These are phyloP conservation scores for Papilio dardanus DNA, from an alignment of 1,140 invertebrate species.

Conservation along the genomic window DNA sequence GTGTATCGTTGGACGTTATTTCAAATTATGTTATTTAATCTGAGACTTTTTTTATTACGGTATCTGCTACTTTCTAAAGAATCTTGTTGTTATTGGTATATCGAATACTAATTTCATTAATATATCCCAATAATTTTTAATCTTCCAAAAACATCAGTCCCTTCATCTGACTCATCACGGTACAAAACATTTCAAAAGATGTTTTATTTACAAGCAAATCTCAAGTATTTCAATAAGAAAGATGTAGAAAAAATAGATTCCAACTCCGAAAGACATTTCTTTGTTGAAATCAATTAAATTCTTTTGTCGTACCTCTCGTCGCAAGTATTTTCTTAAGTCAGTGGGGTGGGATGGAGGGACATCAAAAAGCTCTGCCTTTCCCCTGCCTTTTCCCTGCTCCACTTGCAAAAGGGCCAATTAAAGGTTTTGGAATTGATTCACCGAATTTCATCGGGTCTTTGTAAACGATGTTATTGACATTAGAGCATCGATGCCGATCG, in stretches of 20 bases:
- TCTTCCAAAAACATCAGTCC: neutral
- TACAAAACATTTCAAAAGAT: slow-evolving; percentile 25
- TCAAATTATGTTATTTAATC: neutral
- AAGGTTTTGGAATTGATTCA: slow-evolving; percentile 76
- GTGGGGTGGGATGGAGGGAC: slow-evolving; percentile 48
- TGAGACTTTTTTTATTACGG: neutral
- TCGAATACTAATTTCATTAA: too few relatives aligned
- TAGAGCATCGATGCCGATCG: slow-evolving; percentile 54
- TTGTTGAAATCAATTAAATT: slow-evolving; percentile 73
- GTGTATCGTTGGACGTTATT: too few relatives aligned
- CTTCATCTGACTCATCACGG: neutral
- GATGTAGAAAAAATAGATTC: slow-evolving; percentile 53
- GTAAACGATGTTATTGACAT: slow-evolving; percentile 68
- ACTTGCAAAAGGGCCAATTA: slow-evolving; percentile 67
- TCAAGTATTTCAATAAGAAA: slow-evolving; percentile 56
- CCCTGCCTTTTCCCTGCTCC: slow-evolving; percentile 48
- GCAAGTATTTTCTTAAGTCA: slow-evolving; percentile 68
- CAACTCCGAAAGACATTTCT: slow-evolving; percentile 58
- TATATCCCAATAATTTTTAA: slow-evolving; percentile 14
- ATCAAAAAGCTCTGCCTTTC: slow-evolving; percentile 66
- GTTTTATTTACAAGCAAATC: slow-evolving; percentile 39
- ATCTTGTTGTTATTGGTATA: neutral
- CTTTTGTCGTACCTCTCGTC: slow-evolving; percentile 66
- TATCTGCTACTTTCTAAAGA: neutral
- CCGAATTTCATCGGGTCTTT: slow-evolving; percentile 58